phyloP scores from a whole-genome alignment of 1,140 invertebrate species.

The Ephestia elutella region DNA sequence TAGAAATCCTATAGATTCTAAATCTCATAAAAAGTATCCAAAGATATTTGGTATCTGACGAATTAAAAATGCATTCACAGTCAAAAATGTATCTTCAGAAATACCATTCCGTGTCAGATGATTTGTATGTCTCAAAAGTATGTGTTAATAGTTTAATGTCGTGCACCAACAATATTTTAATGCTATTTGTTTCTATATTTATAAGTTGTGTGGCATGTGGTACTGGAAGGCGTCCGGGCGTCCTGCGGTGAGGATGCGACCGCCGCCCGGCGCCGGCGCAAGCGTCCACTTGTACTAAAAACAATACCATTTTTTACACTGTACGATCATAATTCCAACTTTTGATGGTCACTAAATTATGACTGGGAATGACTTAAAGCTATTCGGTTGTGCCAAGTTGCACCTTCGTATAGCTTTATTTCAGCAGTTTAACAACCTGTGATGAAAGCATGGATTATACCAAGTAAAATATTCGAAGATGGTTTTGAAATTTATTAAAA shows the following conservation, averaged over 20 bases:
- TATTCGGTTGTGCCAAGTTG: neutral
- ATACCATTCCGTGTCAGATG: constrained; percentile 3
- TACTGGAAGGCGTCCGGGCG: neutral
- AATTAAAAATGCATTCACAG: neutral
- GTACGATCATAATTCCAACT: constrained; percentile 2
- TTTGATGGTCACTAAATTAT: constrained; percentile 5
- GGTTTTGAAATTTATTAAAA: too few species aligned
- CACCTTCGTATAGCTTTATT: neutral
- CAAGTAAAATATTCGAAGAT: too few species aligned
- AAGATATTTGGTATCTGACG: neutral
- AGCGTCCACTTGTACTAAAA: constrained; percentile 2
- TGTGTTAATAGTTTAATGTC: constrained; percentile 5
- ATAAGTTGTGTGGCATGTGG: constrained; percentile 1
- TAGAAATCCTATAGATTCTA: too few species aligned
- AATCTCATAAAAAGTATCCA: too few species aligned
- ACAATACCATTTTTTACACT: constrained; percentile 5
- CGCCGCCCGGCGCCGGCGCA: neutral
- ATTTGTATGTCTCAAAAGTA: constrained; percentile 5
- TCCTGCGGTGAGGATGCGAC: neutral
- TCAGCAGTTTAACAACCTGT: too few species aligned
- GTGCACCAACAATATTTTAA: constrained; percentile 1
- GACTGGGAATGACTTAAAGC: neutral
- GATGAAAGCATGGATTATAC: too few species aligned
- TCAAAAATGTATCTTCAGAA: neutral
- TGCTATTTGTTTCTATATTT: constrained; percentile 4